Base-by-base conservation (phyloP, 2,113 vertebrate species). In the Nycticorax nycticorax region DNA sequence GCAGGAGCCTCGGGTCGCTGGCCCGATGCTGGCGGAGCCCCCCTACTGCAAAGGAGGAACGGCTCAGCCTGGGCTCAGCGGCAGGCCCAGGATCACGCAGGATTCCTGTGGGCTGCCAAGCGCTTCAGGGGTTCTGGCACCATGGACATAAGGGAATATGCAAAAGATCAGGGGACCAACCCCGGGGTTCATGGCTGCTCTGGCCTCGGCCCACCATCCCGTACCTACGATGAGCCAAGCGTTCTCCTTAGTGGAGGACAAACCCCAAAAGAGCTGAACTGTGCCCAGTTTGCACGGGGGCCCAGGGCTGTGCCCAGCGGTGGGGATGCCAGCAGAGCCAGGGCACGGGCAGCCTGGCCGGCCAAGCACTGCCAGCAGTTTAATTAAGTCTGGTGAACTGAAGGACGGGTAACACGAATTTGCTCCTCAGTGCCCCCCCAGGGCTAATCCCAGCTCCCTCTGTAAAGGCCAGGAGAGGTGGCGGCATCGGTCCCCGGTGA, bases 1-100 rank as follows among this genome's bases (percentile, higher is more conserved):
- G 23, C 12, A 5, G 9, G 30, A 1, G 0, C 23, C 74, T 66
- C 0, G 0, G 35, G 33, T 12, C 43, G 1, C 52, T 66, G 59
- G 28, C 14, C 41, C 2, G 8, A 16, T 55, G 21, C 24, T 81
- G 39, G 24, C 3, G 30, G 23, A 79, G 19, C 43, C 37, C 18
- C 23, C 9, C 20, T 12, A 8, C 32, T 35, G 6, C 18, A 39
- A 33, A n/a, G 67, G 33, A 45, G 13, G 39, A 63, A 19, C 5
- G 48, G 23, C 63, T 77, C 35, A 59, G 56, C 24, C 16, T 24
- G 63, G 81, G 73, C 78, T 50, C 82, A 10, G 26, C 7, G 55
- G 7, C 21, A 52, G 39, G 30, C 33, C 0, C 1, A 26, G 85
- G 35, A 18, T 24, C 57, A 5, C 3, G 2, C 43, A 27, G 48